Conservation (phyloP, 2,113 vertebrate species). For the Antechinus stuartii region DNA sequence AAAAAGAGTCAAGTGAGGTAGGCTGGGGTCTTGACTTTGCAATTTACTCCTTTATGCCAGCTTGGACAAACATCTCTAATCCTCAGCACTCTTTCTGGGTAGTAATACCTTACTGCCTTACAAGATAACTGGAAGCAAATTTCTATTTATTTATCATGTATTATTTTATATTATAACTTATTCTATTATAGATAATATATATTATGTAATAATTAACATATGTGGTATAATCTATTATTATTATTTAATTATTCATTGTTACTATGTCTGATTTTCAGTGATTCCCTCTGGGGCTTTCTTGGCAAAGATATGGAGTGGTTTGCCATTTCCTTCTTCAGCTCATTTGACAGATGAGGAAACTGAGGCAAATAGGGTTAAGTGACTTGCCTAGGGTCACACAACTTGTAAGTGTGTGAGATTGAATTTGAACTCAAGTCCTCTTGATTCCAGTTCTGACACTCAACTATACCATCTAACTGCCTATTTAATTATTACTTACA, state of each 20-base stretch:
- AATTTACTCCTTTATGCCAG: background rate
- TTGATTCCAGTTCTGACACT: background rate
- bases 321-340: background rate
- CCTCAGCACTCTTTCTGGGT: background rate
- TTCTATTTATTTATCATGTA: background rate
- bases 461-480: background rate
- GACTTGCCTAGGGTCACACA: background rate
- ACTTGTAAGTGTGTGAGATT: no score
- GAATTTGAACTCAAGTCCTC: background rate
- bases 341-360: background rate
- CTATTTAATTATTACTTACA: background rate
- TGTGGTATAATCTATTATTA: background rate
- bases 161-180: background rate
- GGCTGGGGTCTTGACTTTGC: background rate
- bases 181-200: background rate
- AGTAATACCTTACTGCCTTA: background rate
- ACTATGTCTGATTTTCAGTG: background rate
- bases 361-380: background rate
- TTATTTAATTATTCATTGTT: background rate
- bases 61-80: background rate
- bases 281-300: background rate
- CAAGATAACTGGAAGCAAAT: background rate
- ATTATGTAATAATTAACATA: background rate
- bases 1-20: background rate
- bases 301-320: background rate